Percentiles rank a stretch among this genome's conserved stretches.
These are phyloP conservation scores for Corydoras maculifer DNA, from an alignment of 2,113 vertebrate species.

Conservation along the genomic window DNA sequence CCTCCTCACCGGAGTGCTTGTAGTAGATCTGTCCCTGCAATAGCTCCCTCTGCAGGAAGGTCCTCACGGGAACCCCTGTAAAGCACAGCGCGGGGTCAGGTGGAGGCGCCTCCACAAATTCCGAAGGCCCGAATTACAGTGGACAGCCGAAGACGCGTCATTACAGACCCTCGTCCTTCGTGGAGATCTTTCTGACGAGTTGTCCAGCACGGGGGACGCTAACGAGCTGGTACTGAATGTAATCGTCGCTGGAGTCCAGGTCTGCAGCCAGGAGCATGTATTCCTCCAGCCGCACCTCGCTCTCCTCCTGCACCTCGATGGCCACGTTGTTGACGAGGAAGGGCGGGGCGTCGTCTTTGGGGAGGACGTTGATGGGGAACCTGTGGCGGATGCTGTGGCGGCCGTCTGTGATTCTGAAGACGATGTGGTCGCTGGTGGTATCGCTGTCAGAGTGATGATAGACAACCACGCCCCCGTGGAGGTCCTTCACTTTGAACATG, in stretches of 20 bases:
- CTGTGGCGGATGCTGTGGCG: constrained; percentile 62
- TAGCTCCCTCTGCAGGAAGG: constrained; percentile 66
- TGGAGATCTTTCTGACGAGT: constrained; percentile 52
- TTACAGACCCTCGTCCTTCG: constrained; percentile 48
- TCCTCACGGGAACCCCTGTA: constrained; percentile 51
- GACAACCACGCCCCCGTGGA: constrained; percentile 53
- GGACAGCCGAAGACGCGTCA: background rate
- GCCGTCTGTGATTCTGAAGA: constrained; percentile 66
- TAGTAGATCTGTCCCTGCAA: constrained; percentile 65
- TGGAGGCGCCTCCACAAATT: too few relatives aligned
- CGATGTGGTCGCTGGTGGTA: constrained; percentile 59
- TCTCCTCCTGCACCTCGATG: constrained; percentile 60
- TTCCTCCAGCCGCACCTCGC: constrained; percentile 48
- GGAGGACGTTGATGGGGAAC: constrained; percentile 61
- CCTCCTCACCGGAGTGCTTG: constrained; percentile 61
- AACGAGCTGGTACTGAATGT: constrained; percentile 54
- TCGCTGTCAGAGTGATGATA: constrained; percentile 70
- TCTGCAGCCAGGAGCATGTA: constrained; percentile 54
- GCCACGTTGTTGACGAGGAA: constrained; percentile 62
- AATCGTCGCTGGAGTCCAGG: constrained; percentile 65
- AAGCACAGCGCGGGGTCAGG: background rate
- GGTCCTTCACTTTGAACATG: constrained; percentile 65
- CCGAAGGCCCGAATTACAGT: too few relatives aligned
- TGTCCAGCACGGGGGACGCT: constrained; percentile 40
- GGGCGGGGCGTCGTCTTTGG: constrained; percentile 63